phyloP scores from a whole-genome alignment of 2,888 invertebrate genomes.

The Pristionchus mayeri region DNA sequence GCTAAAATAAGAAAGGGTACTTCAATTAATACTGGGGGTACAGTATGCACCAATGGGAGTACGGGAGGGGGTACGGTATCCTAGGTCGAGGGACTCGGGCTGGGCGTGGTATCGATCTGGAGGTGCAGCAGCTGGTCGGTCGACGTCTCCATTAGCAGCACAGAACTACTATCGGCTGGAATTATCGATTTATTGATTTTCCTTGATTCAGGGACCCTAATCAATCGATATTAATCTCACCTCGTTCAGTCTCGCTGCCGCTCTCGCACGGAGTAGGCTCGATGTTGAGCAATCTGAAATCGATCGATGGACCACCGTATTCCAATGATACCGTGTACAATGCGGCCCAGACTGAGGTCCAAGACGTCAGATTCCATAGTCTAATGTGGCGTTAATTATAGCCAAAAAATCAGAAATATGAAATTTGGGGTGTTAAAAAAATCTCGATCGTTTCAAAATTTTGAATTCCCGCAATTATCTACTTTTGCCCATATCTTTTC shows the following conservation, averaged over 20 bases:
- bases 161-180: neutral
- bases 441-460: too few species aligned
- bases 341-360: too few species aligned
- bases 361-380: neutral
- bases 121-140: constrained; percentile 24
- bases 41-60: neutral
- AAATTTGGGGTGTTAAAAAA: too few species aligned
- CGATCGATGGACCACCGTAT: neutral
- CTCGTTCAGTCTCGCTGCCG: constrained; percentile 23
- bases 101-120: constrained; percentile 37
- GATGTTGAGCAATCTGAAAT: constrained; percentile 34
- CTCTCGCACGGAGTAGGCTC: constrained; percentile 31
- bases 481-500: too few species aligned
- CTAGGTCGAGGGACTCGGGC: neutral
- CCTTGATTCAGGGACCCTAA: neutral
- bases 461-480: too few species aligned
- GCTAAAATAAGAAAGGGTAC: neutral
- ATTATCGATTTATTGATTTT: constrained; percentile 27
- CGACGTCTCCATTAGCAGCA: constrained; percentile 26
- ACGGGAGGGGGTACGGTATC: constrained; percentile 25
- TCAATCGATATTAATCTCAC: neutral
- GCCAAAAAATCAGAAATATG: too few species aligned
- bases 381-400: too few species aligned
- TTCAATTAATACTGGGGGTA: neutral
- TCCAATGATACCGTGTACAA: neutral